Percentiles rank a stretch among this genome's conserved stretches.
Evolutionary conservation across 2,113 vertebrate genomes (phyloP).

Genomic region (Girardinichthys multiradiatus): DNA sequence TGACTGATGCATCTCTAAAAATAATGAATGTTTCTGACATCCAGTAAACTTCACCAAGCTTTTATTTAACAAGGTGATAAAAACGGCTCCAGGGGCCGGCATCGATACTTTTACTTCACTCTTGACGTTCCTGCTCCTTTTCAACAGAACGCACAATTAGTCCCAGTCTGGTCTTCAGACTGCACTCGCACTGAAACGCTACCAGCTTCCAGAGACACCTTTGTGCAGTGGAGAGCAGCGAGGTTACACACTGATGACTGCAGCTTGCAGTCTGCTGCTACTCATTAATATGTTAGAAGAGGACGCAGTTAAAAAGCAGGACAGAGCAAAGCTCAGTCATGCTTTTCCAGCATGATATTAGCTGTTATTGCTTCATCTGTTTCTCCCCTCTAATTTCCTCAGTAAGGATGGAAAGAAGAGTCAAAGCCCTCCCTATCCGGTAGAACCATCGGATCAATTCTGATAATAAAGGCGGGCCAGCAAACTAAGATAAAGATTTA

Average conservation of each 20-base stretch:
- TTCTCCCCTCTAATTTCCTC: background rate
- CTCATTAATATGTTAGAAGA: constrained; percentile 26
- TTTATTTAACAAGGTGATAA: background rate
- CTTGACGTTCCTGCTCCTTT: constrained; percentile 2
- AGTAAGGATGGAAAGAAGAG: background rate
- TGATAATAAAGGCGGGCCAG: background rate
- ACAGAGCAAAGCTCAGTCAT: background rate
- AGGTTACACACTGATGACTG: constrained; percentile 17
- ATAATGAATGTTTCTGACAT: too few relatives aligned
- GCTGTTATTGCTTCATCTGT: background rate
- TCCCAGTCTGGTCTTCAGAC: constrained; percentile 24
- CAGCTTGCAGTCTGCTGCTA: constrained; percentile 39
- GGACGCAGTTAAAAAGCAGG: background rate
- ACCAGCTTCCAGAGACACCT: constrained; percentile 41
- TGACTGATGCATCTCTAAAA: too few relatives aligned
- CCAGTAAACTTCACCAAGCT: background rate
- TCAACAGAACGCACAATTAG: constrained; percentile 1
- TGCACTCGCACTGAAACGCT: background rate
- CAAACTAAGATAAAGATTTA: background rate
- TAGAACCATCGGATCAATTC: background rate
- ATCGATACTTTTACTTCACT: background rate
- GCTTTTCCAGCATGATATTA: background rate
- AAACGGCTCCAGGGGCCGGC: background rate
- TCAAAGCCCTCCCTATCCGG: too few relatives aligned
- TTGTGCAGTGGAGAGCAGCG: constrained; percentile 36